phyloP scores from a whole-genome alignment of 2,888 invertebrate genomes.

The Caenorhabditis sinica region DNA sequence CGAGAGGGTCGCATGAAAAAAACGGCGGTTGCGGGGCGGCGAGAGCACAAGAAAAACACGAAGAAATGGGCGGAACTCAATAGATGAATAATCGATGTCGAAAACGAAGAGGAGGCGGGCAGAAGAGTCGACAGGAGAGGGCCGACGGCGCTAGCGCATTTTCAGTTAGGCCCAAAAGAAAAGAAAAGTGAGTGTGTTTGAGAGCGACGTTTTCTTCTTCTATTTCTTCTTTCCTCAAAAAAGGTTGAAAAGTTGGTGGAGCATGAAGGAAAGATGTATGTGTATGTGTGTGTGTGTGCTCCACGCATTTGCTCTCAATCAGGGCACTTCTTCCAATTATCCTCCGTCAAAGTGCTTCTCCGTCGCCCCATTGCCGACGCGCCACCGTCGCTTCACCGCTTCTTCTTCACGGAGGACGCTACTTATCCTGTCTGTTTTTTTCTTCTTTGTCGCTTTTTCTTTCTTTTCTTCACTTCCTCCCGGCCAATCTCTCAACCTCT shows the following conservation, averaged over 20 bases:
- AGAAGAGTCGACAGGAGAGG: constrained; percentile 62
- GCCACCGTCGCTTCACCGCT: constrained; percentile 25
- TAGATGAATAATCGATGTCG: constrained; percentile 68
- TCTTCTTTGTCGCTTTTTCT: constrained; percentile 42
- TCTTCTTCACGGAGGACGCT: constrained; percentile 23
- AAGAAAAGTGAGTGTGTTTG: constrained; percentile 49
- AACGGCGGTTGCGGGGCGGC: constrained; percentile 25
- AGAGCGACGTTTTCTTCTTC: constrained; percentile 39
- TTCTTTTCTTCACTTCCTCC: constrained; percentile 25
- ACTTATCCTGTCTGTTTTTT: constrained; percentile 51
- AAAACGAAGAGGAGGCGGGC: constrained; percentile 59
- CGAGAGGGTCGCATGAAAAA: neutral
- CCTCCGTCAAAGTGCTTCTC: constrained; percentile 53
- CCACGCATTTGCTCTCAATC: constrained; percentile 58
- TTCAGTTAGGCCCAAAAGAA: constrained; percentile 52
- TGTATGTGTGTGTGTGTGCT: constrained; percentile 27
- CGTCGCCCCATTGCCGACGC: constrained; percentile 27
- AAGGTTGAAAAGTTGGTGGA: constrained; percentile 63
- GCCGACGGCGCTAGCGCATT: constrained; percentile 42
- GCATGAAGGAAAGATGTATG: constrained; percentile 46
- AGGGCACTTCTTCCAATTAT: constrained; percentile 63
- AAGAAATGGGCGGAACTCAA: constrained; percentile 67
- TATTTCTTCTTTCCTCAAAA: constrained; percentile 33
- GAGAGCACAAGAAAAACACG: constrained; percentile 62
- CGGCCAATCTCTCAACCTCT: constrained; percentile 51